A percentile compares a stretch with the other conserved stretches of the same genome.
Evolutionary conservation across 2,113 vertebrate genomes (phyloP).

Genomic region (Rissa tridactyla): DNA sequence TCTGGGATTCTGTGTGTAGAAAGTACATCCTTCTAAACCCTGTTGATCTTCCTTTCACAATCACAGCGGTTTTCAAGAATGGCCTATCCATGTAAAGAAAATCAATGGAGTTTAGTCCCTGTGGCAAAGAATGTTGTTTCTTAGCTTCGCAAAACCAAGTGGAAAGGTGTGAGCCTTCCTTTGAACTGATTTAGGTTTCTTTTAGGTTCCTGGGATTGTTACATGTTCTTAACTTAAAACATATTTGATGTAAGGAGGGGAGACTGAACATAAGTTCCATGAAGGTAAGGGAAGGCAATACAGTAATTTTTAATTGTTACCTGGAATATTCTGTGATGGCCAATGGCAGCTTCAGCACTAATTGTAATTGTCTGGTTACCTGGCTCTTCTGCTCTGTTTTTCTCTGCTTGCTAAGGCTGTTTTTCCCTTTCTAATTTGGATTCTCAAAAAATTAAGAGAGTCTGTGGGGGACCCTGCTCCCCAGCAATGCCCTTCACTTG

Average conservation of each 20-base stretch:
- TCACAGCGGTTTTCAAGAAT: not conserved
- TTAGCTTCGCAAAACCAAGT: not conserved
- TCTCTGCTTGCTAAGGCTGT: not conserved
- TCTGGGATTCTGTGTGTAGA: not conserved
- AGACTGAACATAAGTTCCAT: rapidly evolving
- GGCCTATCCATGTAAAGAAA: not conserved
- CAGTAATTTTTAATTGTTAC: not conserved
- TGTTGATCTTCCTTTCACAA: not conserved
- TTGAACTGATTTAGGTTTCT: not conserved
- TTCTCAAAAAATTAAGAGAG: not conserved
- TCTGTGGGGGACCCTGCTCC: not conserved
- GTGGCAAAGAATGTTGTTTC: not conserved
- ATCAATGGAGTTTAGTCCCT: not conserved
- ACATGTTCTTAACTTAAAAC: not conserved
- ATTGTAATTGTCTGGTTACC: not conserved
- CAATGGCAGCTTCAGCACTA: not conserved
- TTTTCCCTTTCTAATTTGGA: not conserved
- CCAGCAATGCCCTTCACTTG: not conserved
- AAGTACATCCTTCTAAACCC: not conserved
- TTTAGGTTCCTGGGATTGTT: not conserved
- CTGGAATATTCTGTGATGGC: not conserved
- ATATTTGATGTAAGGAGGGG: not conserved
- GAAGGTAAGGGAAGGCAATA: not conserved
- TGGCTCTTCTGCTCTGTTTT: not conserved
- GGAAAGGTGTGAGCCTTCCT: not conserved